These are phyloP conservation scores for Sebastes goodei DNA, from an alignment of 2,797 vertebrate species.

Conservation along the genomic window DNA sequence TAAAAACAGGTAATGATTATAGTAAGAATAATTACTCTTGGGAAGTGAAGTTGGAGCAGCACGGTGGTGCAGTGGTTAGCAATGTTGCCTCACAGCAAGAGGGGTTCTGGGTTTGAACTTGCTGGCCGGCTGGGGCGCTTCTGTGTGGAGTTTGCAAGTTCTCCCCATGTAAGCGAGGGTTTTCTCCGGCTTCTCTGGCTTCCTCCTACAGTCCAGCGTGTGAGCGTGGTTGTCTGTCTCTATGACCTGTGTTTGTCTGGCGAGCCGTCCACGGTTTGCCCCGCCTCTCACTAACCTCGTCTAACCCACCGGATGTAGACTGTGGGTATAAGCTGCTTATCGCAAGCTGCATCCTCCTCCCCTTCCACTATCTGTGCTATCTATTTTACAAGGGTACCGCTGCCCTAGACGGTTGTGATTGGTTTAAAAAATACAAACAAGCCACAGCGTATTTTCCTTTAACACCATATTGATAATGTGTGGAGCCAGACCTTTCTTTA, in stretches of 20 bases:
- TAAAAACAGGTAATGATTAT: background rate
- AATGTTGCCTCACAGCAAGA: background rate
- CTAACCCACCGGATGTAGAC: too few species aligned
- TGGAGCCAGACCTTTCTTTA: too few species aligned
- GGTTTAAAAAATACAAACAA: too few species aligned
- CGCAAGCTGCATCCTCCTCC: accelerated
- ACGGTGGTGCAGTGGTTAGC: background rate
- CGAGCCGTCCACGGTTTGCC: background rate
- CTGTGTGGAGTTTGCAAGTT: background rate
- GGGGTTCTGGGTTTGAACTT: background rate
- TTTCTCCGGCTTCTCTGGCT: background rate
- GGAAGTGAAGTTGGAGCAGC: background rate
- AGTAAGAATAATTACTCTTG: background rate
- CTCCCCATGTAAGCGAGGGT: background rate
- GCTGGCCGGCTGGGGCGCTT: background rate
- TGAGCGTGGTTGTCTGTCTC: background rate
- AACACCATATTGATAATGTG: too few species aligned
- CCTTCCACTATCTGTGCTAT: too few species aligned
- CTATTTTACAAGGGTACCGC: too few species aligned
- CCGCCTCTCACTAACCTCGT: background rate
- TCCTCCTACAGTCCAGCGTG: background rate
- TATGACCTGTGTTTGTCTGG: background rate
- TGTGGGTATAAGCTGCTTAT: too few species aligned
- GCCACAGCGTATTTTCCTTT: too few species aligned
- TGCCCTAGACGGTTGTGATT: too few species aligned